Conservation (phyloP, 2,888 invertebrate genomes). For the Amorpha juglandis region DNA sequence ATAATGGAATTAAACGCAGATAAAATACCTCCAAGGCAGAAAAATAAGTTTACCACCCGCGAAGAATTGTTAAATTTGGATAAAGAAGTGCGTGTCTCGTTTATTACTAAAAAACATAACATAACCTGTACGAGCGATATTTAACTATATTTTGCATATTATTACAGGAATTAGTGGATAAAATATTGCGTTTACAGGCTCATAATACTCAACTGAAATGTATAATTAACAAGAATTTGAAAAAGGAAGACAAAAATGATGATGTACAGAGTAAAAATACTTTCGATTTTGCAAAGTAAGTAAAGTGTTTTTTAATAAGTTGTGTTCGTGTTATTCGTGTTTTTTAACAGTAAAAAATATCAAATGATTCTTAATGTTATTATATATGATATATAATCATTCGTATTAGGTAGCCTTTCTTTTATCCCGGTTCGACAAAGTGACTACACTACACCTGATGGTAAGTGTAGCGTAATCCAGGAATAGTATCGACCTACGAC, state of each 20-base stretch:
- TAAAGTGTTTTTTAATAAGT: slow-evolving; percentile 27
- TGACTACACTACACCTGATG: no score
- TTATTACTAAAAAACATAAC: not conserved
- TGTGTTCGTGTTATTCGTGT: not conserved
- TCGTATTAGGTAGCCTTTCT: no score
- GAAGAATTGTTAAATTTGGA: slow-evolving; percentile 59
- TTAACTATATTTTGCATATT: slow-evolving; percentile 9
- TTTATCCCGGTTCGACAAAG: no score
- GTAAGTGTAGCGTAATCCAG: no score
- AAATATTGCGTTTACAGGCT: slow-evolving; percentile 88
- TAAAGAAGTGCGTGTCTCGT: slow-evolving; percentile 55
- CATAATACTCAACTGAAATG: slow-evolving; percentile 91
- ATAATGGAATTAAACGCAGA: slow-evolving; percentile 43
- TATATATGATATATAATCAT: no score
- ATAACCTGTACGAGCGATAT: not conserved
- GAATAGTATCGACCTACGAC: no score
- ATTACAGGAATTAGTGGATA: slow-evolving; percentile 87
- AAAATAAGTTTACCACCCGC: slow-evolving; percentile 45
- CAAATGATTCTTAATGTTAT: no score
- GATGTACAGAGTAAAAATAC: slow-evolving; percentile 56
- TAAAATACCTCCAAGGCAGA: slow-evolving; percentile 56
- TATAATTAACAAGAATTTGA: slow-evolving; percentile 83
- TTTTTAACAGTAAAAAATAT: no score
- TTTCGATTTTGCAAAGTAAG: slow-evolving; percentile 87
- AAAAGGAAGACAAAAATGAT: slow-evolving; percentile 45